These are phyloP conservation scores for Lumbricus terrestris DNA, from an alignment of 2,888 invertebrate species.

Conservation along the genomic window DNA sequence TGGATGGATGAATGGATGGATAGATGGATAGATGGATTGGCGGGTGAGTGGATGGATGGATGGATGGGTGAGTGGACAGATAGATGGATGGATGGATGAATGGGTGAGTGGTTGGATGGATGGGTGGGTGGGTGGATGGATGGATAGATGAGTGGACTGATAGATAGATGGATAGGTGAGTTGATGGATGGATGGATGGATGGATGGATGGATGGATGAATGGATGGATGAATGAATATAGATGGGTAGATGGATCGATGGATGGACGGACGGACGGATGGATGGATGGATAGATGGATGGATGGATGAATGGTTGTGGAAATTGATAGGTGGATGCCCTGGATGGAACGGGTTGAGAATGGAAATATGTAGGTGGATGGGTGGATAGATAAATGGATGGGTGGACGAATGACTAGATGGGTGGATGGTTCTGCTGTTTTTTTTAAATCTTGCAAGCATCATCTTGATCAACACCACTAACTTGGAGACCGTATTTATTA, in stretches of 20 bases:
- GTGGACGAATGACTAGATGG: too few relatives aligned
- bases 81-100: too few relatives aligned
- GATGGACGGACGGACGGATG: background rate
- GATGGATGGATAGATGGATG: background rate
- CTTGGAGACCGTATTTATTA: too few relatives aligned
- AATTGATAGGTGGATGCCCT: background rate
- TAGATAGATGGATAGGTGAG: background rate
- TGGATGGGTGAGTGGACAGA: too few relatives aligned
- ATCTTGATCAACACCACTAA: background rate
- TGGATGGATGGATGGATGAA: background rate
- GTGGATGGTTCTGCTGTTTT: background rate
- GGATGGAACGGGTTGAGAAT: background rate
- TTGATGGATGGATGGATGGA: background rate
- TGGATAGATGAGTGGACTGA: background rate
- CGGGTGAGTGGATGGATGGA: too few relatives aligned
- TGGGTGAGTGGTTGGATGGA: too few relatives aligned
- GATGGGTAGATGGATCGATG: background rate
- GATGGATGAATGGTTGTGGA: background rate
- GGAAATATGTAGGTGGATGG: background rate
- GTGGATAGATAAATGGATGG: background rate
- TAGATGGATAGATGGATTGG: too few relatives aligned
- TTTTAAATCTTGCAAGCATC: background rate
- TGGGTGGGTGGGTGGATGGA: background rate
- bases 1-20: too few relatives aligned
- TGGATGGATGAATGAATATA: background rate